Conservation (phyloP, 2,113 vertebrate genomes). For the Catharus fuscescens region DNA sequence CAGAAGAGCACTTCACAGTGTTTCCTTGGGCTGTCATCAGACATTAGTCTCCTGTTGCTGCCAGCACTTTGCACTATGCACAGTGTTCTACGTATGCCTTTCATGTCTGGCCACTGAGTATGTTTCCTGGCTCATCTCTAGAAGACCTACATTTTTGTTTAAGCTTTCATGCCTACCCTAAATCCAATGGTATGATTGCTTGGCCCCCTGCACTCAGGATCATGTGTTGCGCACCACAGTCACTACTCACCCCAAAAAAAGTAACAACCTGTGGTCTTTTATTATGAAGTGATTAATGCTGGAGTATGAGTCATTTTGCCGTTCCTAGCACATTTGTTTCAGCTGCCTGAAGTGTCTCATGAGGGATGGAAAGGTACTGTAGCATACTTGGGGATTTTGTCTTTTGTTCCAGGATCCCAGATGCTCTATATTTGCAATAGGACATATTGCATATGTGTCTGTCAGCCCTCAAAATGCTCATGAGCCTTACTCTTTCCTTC, state of each 20-base stretch:
- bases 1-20: not conserved
- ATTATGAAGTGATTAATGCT: not conserved
- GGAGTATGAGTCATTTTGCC: conserved; percentile 17
- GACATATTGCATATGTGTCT: not conserved
- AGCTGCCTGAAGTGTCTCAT: not conserved
- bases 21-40: not conserved
- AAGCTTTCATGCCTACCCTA: not conserved
- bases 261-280: conserved; percentile 24
- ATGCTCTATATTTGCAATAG: not conserved
- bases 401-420: not conserved
- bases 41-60: not conserved
- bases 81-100: not conserved
- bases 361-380: not conserved
- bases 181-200: not conserved
- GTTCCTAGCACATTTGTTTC: conserved; percentile 8
- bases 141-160: not conserved
- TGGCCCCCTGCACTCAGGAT: not conserved
- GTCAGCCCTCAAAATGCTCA: not conserved
- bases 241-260: not conserved
- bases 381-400: not conserved
- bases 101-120: not conserved
- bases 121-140: not conserved
- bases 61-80: not conserved
- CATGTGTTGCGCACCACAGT: not conserved
- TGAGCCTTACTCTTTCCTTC: not conserved